phyloP scores from a whole-genome alignment of 2,888 invertebrate genomes.

The Torymus aiolomorphi region DNA sequence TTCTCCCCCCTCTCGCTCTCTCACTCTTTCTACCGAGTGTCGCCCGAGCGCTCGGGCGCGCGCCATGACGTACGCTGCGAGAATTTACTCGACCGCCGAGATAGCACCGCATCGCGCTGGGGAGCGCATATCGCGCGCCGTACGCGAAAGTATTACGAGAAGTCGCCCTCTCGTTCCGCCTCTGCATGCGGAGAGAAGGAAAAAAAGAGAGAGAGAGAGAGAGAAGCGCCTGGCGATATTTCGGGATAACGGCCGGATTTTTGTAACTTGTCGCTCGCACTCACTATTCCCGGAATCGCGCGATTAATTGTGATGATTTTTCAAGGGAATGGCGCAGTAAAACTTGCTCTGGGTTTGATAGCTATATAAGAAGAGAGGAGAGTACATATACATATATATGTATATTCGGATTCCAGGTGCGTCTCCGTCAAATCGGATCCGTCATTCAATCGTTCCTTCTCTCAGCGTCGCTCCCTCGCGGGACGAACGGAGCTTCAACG shows the following conservation, averaged over 20 bases:
- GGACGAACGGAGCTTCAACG: neutral
- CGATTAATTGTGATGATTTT: constrained; percentile 27
- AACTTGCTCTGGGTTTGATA: too few species aligned
- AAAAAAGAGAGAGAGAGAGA: neutral
- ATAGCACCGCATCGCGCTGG: constrained; percentile 39
- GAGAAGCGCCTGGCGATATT: constrained; percentile 11
- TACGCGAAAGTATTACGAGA: constrained; percentile 35
- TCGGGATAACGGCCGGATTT: constrained; percentile 35
- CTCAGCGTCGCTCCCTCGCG: neutral
- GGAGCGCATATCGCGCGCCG: neutral
- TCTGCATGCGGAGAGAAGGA: constrained; percentile 29
- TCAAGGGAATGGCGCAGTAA: neutral
- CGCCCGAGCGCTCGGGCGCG: neutral
- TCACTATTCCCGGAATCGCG: neutral
- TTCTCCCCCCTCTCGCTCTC: constrained; percentile 1
- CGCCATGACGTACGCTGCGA: constrained; percentile 43
- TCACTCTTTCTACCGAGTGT: neutral
- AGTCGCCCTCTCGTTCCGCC: neutral
- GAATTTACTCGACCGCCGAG: constrained; percentile 60
- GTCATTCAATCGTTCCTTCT: constrained; percentile 13
- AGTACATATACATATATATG: too few species aligned
- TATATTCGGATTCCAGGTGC: constrained; percentile 6
- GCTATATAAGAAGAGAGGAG: too few species aligned
- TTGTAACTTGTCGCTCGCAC: constrained; percentile 53
- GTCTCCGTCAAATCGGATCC: constrained; percentile 16